Conservation (phyloP, 2,797 vertebrate genomes). For the Anabacerthia variegaticeps region DNA sequence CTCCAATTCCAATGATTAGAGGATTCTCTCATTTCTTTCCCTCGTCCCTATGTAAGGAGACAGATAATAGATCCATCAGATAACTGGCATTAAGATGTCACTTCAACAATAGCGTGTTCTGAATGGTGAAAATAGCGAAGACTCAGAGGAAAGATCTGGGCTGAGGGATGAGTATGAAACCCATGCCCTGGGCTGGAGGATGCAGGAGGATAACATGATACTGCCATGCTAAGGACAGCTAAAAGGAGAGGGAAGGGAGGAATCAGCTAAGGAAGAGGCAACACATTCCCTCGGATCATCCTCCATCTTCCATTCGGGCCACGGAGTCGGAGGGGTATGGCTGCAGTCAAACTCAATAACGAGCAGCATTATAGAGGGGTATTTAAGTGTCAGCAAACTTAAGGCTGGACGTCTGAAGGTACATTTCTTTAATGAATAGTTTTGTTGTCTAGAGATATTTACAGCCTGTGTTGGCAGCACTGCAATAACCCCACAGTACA, state of each 20-base stretch:
- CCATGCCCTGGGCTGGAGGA: background rate
- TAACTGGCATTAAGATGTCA: constrained; percentile 49
- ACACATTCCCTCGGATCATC: background rate
- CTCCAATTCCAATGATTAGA: background rate
- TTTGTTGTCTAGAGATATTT: constrained; percentile 28
- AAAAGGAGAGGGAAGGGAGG: background rate
- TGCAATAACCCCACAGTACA: background rate
- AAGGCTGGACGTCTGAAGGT: background rate
- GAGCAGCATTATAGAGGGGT: background rate
- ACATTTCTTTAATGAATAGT: constrained; percentile 27
- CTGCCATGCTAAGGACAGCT: accelerated
- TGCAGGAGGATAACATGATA: background rate
- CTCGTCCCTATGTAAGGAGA: background rate
- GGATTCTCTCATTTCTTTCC: background rate
- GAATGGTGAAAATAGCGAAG: background rate
- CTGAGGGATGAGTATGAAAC: background rate
- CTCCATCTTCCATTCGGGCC: background rate
- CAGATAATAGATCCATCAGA: constrained; percentile 37
- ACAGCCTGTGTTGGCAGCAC: background rate
- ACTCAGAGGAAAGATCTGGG: background rate
- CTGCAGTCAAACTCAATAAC: background rate
- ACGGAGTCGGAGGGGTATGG: background rate
- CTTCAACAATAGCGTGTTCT: background rate
- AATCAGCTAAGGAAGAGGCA: background rate
- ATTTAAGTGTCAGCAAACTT: constrained; percentile 10